These are phyloP conservation scores for Agrenia bidenticulata DNA, from an alignment of 2,888 invertebrate genomes.

Conservation along the genomic window DNA sequence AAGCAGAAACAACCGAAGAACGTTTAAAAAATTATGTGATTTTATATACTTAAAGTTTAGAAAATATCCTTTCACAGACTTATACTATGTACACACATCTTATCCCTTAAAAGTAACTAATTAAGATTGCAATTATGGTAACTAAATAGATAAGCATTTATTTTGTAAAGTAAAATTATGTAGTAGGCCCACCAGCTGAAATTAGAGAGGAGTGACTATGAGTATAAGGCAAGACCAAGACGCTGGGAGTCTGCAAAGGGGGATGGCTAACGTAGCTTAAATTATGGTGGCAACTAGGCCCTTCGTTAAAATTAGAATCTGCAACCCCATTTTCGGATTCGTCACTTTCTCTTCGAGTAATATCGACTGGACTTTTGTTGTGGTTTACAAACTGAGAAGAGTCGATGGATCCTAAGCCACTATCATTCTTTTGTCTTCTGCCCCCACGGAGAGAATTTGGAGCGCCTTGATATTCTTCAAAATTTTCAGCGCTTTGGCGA, in stretches of 20 bases:
- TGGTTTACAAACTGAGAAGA: conserved; percentile 35
- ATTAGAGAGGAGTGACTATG: too few relatives aligned
- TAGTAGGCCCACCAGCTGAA: too few relatives aligned
- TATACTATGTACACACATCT: too few relatives aligned
- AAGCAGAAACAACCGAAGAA: too few relatives aligned
- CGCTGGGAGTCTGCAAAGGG: not conserved
- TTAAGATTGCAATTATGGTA: too few relatives aligned
- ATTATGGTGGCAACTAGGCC: conserved; percentile 3
- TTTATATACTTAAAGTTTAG: too few relatives aligned
- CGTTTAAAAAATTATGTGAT: too few relatives aligned
- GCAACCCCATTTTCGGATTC: not conserved
- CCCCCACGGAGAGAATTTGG: not conserved
- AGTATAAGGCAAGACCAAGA: too few relatives aligned
- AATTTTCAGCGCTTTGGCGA: not conserved
- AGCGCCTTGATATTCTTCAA: not conserved
- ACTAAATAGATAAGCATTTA: too few relatives aligned
- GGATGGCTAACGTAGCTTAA: conserved; percentile 5
- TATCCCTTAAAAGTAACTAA: too few relatives aligned
- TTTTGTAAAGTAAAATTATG: too few relatives aligned
- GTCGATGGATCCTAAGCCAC: conserved; percentile 51
- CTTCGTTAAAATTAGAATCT: not conserved
- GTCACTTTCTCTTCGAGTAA: not conserved
- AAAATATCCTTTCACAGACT: too few relatives aligned
- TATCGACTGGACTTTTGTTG: not conserved
- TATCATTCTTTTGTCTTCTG: conserved; percentile 48